These are phyloP conservation scores for Amphilophus citrinellus DNA, from an alignment of 2,113 vertebrate species.

Conservation along the genomic window DNA sequence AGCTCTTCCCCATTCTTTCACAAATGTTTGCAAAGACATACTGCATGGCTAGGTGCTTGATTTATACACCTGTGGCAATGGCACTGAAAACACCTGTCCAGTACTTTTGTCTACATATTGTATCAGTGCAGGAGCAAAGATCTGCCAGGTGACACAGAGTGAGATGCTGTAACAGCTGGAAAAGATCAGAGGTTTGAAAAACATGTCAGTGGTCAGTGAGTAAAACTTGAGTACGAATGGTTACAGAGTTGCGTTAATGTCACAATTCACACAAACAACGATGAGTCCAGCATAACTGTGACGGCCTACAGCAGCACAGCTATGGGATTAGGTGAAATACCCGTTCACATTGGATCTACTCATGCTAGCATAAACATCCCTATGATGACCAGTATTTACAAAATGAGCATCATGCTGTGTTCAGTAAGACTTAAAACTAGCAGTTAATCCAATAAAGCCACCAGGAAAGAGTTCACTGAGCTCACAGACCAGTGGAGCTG, in stretches of 20 bases:
- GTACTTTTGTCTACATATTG: background rate
- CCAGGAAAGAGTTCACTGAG: background rate
- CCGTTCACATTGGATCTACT: rapidly evolving
- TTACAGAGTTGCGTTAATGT: too few species aligned
- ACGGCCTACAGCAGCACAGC: background rate
- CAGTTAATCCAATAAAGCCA: background rate
- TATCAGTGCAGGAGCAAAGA: background rate
- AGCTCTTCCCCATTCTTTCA: too few species aligned
- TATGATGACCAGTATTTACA: background rate
- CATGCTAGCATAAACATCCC: background rate
- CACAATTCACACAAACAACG: background rate
- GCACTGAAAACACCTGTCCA: too few species aligned
- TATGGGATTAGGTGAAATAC: background rate
- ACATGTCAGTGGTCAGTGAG: background rate
- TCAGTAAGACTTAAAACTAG: background rate
- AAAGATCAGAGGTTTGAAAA: background rate
- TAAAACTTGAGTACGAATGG: background rate
- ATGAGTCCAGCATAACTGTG: background rate
- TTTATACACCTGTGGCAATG: too few species aligned
- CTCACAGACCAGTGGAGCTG: background rate
- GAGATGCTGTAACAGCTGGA: background rate
- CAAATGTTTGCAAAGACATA: too few species aligned
- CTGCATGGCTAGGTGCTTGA: too few species aligned
- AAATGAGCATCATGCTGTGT: background rate
- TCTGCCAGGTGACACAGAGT: background rate